Evolutionary conservation across 2,113 vertebrate species (phyloP).

Genomic region (Pedetes capensis): DNA sequence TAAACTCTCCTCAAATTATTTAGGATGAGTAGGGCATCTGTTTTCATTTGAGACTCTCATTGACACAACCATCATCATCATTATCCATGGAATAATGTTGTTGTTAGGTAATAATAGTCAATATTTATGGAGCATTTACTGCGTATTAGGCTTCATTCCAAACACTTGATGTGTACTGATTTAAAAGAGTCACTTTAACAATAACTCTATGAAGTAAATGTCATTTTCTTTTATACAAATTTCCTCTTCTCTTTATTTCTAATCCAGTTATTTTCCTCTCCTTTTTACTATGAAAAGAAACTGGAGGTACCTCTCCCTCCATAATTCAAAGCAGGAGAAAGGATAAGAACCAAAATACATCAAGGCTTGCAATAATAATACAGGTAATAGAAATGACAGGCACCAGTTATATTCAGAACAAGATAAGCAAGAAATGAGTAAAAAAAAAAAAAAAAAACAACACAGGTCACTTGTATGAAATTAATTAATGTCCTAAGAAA

Average conservation of each 20-base stretch:
- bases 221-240: neutral
- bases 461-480: neutral
- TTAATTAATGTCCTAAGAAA: neutral
- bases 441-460: neutral
- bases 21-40: neutral
- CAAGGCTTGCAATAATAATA: neutral
- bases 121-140: neutral
- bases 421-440: neutral
- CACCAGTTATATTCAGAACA: neutral
- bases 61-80: neutral
- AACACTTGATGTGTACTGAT: neutral
- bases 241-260: neutral
- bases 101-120: neutral
- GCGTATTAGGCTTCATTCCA: neutral
- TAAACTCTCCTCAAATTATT: neutral
- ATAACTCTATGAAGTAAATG: neutral
- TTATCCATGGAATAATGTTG: too few relatives aligned
- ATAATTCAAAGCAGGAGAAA: neutral
- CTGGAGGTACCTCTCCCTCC: neutral
- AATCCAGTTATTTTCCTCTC: neutral
- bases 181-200: neutral
- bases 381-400: neutral
- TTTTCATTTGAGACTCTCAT: neutral
- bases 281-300: neutral
- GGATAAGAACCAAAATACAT: neutral